Evolutionary conservation across 2,797 vertebrate species (phyloP).

Genomic region (Capromys pilorides): DNA sequence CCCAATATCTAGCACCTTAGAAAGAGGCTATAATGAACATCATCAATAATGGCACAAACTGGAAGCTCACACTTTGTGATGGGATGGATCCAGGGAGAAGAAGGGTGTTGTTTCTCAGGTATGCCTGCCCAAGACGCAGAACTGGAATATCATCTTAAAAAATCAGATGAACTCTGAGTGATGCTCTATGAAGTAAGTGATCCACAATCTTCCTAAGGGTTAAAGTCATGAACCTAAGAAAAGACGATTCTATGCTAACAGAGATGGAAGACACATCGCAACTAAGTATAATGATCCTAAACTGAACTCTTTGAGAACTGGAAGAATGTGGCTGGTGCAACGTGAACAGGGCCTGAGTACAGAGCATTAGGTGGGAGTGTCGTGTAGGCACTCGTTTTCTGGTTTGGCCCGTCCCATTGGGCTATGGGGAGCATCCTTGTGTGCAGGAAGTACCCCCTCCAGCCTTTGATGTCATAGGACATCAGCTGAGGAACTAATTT

Average conservation of each 20-base stretch:
- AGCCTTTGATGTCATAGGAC: not conserved
- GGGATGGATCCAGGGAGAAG: not conserved
- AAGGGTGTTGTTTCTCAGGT: not conserved
- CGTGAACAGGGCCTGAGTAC: not conserved
- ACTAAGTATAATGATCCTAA: not conserved
- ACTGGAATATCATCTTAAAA: not conserved
- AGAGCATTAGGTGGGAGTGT: not conserved
- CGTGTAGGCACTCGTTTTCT: not conserved
- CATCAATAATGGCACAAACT: not conserved
- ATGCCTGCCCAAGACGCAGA: not conserved
- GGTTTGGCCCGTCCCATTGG: not conserved
- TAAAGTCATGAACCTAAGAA: not conserved
- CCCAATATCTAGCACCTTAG: not conserved
- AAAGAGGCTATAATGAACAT: not conserved
- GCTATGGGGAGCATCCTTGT: not conserved
- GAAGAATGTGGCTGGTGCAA: not conserved
- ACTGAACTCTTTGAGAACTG: not conserved
- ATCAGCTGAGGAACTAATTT: not conserved
- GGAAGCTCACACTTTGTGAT: rapidly evolving
- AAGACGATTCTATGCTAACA: not conserved
- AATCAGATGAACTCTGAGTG: not conserved
- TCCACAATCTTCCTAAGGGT: not conserved
- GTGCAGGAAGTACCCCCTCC: not conserved
- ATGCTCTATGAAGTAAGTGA: not conserved
- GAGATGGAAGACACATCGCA: not conserved